These are phyloP conservation scores for Cylas formicarius DNA, from an alignment of 1,140 invertebrate species.

Conservation along the genomic window DNA sequence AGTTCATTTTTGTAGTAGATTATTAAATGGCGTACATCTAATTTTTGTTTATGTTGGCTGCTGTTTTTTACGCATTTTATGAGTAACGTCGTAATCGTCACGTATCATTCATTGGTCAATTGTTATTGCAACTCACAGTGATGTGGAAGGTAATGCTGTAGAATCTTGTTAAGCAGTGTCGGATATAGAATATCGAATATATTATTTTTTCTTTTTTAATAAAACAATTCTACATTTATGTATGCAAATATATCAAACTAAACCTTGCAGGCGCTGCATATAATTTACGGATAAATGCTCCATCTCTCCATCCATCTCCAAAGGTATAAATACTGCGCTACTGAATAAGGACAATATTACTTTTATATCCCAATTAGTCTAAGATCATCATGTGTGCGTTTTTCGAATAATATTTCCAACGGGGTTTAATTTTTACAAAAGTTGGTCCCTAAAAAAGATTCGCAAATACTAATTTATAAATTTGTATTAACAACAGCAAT, in stretches of 20 bases:
- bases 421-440: neutral
- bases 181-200: neutral
- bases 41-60: too few relatives aligned
- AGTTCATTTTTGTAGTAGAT: too few relatives aligned
- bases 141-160: too few relatives aligned
- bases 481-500: neutral
- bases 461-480: neutral
- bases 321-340: too few relatives aligned
- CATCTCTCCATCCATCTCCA: neutral
- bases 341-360: slow-evolving; percentile 4
- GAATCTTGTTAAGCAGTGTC: neutral
- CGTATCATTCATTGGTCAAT: too few relatives aligned
- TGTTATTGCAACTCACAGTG: too few relatives aligned
- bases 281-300: neutral
- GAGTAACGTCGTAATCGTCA: too few relatives aligned
- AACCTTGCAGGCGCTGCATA: neutral
- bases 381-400: neutral
- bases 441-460: neutral
- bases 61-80: too few relatives aligned
- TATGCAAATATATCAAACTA: neutral
- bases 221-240: neutral
- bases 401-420: neutral
- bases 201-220: neutral
- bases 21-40: too few relatives aligned
- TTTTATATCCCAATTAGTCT: neutral